Base-by-base conservation (phyloP, 2,797 vertebrate genomes). In the Basileuterus tristriatus region DNA sequence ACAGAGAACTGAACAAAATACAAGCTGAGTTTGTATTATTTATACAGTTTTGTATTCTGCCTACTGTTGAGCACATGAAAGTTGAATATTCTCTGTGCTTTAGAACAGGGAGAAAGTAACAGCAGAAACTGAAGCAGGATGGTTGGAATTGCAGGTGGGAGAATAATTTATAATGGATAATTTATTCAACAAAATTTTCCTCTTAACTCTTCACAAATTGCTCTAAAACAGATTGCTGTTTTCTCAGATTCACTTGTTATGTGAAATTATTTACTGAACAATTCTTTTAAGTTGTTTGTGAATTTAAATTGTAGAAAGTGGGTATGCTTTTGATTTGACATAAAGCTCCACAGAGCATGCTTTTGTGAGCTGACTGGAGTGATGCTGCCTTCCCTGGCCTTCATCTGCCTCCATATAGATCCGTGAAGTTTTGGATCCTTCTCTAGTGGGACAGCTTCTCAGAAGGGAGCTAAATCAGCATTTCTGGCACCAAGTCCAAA, bases 41-140 rank as follows among this genome's bases (percentile, higher is more conserved):
- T 96, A 93, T 96, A 95, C 53, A 93, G 90, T 96, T 98, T 97
- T 96, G 92, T 97, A 95, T 96, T 97, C 96, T 96, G 94, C 90
- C 94, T 96, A 96, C 95, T 97, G 96, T 96, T 69, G 85, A 96
- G 93, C 89, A 89, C 94, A 96, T 87, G 91, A 96, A 97, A 97
- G 95, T 82, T 84, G 93, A 92, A 96, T 91, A 94, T 96, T 98
- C 43, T 93, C 93, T 95, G 92, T 96, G 82, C 72, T 88, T 91
- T 71, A 83, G 65, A 90, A 87, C 9, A 76, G 87, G 83, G 95
- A 96, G 87, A 93, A 96, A 94, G 79, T 83, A 96, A 86, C 47
- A 95, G 84, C 71, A 94, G 71, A 97, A 96, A 92, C 11, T 91
- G 93, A 97, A 96, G 90, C 91, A 96, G 95, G 84, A 90, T 95